Evolutionary conservation across 2,113 vertebrate genomes (phyloP).

Genomic region (Castor canadensis): DNA sequence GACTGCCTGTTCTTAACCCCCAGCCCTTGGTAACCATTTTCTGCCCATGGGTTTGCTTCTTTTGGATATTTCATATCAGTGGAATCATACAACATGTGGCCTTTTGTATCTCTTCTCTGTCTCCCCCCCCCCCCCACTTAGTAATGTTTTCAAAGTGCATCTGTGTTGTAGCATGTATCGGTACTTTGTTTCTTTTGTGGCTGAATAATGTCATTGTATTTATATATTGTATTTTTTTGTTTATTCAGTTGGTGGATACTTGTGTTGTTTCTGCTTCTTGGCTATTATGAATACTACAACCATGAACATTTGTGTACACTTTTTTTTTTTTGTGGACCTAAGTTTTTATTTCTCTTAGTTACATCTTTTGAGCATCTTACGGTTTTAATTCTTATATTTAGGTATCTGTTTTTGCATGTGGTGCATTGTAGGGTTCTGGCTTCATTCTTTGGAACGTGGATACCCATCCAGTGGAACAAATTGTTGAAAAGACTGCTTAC

Average conservation of each 20-base stretch:
- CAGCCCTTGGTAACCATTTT: background rate
- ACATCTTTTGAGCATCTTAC: background rate
- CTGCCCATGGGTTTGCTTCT: constrained; percentile 29
- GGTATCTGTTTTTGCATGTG: constrained; percentile 33
- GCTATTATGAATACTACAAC: constrained; percentile 37
- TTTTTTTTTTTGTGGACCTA: constrained; percentile 31
- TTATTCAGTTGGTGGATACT: constrained; percentile 16
- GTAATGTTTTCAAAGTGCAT: constrained; percentile 17
- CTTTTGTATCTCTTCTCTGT: constrained; percentile 50
- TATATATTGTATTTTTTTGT: constrained; percentile 19
- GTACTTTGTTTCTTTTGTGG: constrained; percentile 7
- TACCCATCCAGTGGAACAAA: background rate
- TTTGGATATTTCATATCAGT: background rate
- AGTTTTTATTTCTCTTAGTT: constrained; percentile 7
- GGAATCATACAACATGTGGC: constrained; percentile 32
- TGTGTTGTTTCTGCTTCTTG: constrained; percentile 38
- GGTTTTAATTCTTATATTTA: constrained; percentile 35
- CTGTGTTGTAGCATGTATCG: background rate
- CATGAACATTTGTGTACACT: constrained; percentile 30
- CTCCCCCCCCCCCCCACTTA: background rate
- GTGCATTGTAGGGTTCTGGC: background rate
- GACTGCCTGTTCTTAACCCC: background rate
- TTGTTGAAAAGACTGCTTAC: background rate
- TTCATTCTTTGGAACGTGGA: constrained; percentile 2
- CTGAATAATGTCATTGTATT: constrained; percentile 22